Evolutionary conservation across 1,140 invertebrate genomes (phyloP), one percentile per base, ranked within the genome.

Genomic region (Dinoponera quadriceps): DNA sequence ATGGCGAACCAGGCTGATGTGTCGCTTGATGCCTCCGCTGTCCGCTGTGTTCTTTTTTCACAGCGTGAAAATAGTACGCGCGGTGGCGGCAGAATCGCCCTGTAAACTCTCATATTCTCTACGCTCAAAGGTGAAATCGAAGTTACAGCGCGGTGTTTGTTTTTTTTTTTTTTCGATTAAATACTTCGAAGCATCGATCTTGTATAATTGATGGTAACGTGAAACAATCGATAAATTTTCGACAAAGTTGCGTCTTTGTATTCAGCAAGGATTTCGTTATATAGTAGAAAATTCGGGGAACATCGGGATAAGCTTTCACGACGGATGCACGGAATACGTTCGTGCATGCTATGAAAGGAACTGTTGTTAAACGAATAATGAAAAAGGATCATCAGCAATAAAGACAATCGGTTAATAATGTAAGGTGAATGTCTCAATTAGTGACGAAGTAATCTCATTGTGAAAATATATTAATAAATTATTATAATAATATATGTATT

Each of bases 1-100:
- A 38, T 73, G 54, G 71, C 18, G 20, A 71, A 60, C n/a, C 33
- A 20, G 33, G n/a, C 57, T 75, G 38, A 14, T 69, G 62, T 18
- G 29, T 55, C 48, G 62, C 5, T 5, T 54, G 9, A 59, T 80
- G 9, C 18, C 22, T 57, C 44, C 13, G 65, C 0, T 27, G 22
- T 68, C 49, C 14, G 14, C 33, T 29, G 3, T 13, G 44, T 54
- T 65, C 22, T 65, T 77, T 20, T 80, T 59, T 20, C 48, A 11
- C n/a, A 18, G 11, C 14, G 22, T 16, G n/a, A n/a, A n/a, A n/a
- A n/a, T n/a, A n/a, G 11, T 38, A 68, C 18, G 13, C 3, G 13
- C 7, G 20, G 5, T 57, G 73, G 38, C 14, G 22, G 33, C 9
- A 18, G 9, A 71, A 51, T 2, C 27, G 14, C 55, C n/a, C 9